Base-by-base conservation (phyloP, 2,113 vertebrate genomes). In the Semnornis frantzii region DNA sequence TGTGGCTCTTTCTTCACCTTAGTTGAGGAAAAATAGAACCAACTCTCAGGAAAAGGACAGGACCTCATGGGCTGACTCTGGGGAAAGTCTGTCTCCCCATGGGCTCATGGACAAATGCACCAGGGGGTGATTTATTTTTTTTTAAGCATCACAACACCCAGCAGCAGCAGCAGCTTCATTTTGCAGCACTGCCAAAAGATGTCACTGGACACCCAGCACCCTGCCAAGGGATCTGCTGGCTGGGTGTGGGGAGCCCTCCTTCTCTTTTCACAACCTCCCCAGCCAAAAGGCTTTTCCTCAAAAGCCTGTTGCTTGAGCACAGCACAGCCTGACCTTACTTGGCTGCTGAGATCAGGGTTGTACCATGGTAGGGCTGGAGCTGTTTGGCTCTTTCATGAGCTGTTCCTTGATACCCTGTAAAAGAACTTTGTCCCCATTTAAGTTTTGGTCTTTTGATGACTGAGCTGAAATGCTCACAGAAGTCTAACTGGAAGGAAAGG, bases 161-260 rank as follows among this genome's bases (percentile, higher is more conserved):
- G 30, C 37, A 82, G 5, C 10, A 59, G 9, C 44, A 82, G 5
- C 10, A 59, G 9, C 44, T 89, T 89, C 72, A 82, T 55, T 75
- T 84, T 81, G 25, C 48, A 48, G 42, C 64, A 83, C 65, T 44
- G 20, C 92, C 92, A 92, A 87, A 93, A 87, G 64, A 60, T 87
- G 85, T 89, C 78, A 21, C 69, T 14, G 74, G 44, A 46, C 60
- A 33, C 14, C 85, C 74, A 89, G 60, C 27, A 34, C 82, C 60
- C 37, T 80, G 69, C 39, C 69, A 79, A 77, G 71, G 76, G 21
- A 57, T 79, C 68, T 62, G 42, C 55, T 63, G 0, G 15, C 25
- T 0, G 54, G 66, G 73, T 3, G 1, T 3, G 16, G 81, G 57
- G 63, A 69, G 37, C 33, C 16, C 64, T 78, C 69, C 78, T 72